Conservation (phyloP, 2,888 invertebrate species). For the Philereme vetulata region DNA sequence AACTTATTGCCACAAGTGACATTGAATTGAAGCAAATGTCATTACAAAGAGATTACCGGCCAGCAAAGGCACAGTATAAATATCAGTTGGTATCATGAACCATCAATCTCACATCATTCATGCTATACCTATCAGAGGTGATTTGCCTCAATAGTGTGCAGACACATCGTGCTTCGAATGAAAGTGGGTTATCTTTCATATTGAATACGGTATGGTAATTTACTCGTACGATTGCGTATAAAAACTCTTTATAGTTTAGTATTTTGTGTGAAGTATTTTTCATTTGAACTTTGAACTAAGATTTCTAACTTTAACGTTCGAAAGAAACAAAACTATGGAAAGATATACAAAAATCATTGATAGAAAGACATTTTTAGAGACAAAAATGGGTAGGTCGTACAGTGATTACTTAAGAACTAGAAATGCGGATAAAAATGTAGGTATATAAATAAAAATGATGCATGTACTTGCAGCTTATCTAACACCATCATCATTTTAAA, state of each 20-base stretch:
- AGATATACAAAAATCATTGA: neutral
- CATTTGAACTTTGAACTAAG: constrained; percentile 15
- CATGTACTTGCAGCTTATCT: constrained; percentile 3
- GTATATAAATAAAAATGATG: neutral
- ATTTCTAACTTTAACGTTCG: neutral
- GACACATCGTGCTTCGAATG: constrained; percentile 42
- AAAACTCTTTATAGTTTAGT: constrained; percentile 9
- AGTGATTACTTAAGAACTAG: neutral
- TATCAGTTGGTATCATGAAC: constrained; percentile 17
- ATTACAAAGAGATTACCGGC: constrained; percentile 26
- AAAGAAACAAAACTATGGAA: neutral
- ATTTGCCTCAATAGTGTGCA: constrained; percentile 49
- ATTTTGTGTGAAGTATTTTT: neutral
- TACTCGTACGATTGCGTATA: constrained; percentile 22
- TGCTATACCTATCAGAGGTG: constrained; percentile 41
- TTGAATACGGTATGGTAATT: constrained; percentile 35
- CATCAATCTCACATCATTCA: constrained; percentile 49
- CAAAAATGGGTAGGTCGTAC: neutral
- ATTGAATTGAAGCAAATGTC: constrained; percentile 33
- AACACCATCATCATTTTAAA: constrained; percentile 7
- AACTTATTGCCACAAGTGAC: constrained; percentile 11
- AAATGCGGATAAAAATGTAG: neutral
- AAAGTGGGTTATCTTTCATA: constrained; percentile 53
- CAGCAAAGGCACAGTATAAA: constrained; percentile 5
- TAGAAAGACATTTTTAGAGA: no score